A percentile compares a stretch with the other conserved stretches of the same genome.
Evolutionary conservation across 2,797 vertebrate species (phyloP).

Genomic region (Pachyuromys duprasi): DNA sequence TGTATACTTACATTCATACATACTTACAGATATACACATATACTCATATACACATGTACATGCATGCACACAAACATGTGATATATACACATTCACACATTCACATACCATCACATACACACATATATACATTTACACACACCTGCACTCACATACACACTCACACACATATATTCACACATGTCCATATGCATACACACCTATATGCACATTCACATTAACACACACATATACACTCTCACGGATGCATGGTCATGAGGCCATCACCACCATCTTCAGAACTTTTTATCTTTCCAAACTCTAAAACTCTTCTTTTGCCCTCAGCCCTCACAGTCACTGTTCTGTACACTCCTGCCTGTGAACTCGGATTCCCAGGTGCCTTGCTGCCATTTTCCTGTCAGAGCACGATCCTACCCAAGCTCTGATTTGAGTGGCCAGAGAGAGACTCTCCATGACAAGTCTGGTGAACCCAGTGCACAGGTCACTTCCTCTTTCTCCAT

Average conservation of each 20-base stretch:
- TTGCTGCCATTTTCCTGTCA: background rate
- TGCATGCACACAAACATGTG: background rate
- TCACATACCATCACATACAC: background rate
- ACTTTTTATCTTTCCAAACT: background rate
- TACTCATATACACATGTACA: background rate
- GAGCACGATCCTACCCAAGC: background rate
- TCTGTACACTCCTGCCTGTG: background rate
- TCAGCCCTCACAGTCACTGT: background rate
- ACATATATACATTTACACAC: background rate
- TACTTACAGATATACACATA: background rate
- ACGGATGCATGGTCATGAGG: rapidly evolving
- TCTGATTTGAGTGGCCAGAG: background rate
- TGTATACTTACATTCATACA: too few relatives aligned
- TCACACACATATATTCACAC: background rate
- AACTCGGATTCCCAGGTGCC: background rate
- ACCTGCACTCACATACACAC: background rate
- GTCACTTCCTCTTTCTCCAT: background rate
- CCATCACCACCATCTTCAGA: background rate
- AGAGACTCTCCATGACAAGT: background rate
- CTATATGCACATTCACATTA: background rate
- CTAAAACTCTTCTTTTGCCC: background rate
- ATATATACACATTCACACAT: background rate
- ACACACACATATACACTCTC: background rate
- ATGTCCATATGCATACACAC: background rate
- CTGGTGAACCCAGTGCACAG: background rate